These are phyloP conservation scores for Chloromyia formosa DNA, from an alignment of 2,888 invertebrate species.

Conservation along the genomic window DNA sequence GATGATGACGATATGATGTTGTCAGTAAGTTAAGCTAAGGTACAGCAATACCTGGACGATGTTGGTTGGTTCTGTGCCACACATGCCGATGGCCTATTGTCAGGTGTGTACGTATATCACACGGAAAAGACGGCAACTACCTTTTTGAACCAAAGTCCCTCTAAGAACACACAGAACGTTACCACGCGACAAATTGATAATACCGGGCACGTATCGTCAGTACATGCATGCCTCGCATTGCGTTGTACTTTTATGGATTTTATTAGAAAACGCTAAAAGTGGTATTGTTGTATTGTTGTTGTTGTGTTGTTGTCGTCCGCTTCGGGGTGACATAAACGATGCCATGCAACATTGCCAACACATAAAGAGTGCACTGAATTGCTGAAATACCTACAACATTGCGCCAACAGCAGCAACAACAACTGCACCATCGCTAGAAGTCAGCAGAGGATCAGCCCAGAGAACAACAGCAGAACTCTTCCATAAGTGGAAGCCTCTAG, in stretches of 20 bases:
- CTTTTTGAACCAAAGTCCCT: too few species aligned
- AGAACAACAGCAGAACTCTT: too few species aligned
- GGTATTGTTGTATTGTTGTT: slow-evolving; percentile 15
- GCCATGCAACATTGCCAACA: slow-evolving; percentile 23
- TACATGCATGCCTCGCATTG: slow-evolving; percentile 36
- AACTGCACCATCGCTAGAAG: too few species aligned
- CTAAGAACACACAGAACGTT: background rate
- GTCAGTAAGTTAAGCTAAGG: slow-evolving; percentile 20
- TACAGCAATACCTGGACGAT: background rate
- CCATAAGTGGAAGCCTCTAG: too few species aligned
- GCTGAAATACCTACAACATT: slow-evolving; percentile 9
- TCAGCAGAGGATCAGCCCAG: too few species aligned
- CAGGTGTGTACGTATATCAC: too few species aligned
- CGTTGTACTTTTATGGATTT: slow-evolving; percentile 44
- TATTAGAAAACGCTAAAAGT: slow-evolving; percentile 40
- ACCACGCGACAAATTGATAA: slow-evolving; percentile 20
- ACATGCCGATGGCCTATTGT: too few species aligned
- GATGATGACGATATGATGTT: slow-evolving; percentile 37
- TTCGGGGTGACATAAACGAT: slow-evolving; percentile 30
- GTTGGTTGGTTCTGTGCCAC: background rate
- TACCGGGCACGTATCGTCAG: slow-evolving; percentile 27
- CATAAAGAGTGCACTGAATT: background rate
- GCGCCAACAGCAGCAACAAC: background rate
- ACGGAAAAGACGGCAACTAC: too few species aligned
- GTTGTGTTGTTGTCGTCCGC: slow-evolving; percentile 18